Conservation (phyloP, 2,888 invertebrate genomes). For the Drosophila fungiperda region DNA sequence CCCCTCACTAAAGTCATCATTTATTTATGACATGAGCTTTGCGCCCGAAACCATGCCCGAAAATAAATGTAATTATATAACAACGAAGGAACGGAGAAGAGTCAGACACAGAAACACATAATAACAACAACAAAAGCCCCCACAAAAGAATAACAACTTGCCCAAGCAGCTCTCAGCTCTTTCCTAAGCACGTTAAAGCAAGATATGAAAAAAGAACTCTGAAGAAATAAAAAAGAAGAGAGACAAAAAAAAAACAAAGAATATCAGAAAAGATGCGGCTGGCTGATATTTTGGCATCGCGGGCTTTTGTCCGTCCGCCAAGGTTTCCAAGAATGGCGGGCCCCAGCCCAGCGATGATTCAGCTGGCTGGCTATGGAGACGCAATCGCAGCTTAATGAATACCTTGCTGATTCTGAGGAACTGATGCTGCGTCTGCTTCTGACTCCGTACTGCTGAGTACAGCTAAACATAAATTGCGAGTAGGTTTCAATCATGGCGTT, state of each 20-base stretch:
- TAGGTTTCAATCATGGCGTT: conserved; percentile 68
- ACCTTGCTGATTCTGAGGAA: conserved; percentile 76
- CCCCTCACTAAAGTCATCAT: conserved; percentile 68
- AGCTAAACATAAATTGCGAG: conserved; percentile 66
- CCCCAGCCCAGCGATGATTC: conserved; percentile 60
- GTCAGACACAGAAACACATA: conserved; percentile 34
- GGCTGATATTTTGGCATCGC: conserved; percentile 68
- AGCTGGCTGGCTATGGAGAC: conserved; percentile 42
- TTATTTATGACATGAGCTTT: conserved; percentile 79
- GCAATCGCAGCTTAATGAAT: conserved; percentile 73
- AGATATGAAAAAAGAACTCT: conserved; percentile 12
- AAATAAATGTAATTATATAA: conserved; percentile 77
- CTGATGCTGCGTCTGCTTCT: conserved; percentile 58
- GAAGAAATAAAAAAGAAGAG: conserved; percentile 33
- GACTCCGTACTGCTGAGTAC: conserved; percentile 20
- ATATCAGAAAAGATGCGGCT: conserved; percentile 72
- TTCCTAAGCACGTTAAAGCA: conserved; percentile 53
- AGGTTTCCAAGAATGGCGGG: conserved; percentile 65
- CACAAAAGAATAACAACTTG: conserved; percentile 56
- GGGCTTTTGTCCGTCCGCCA: conserved; percentile 44
- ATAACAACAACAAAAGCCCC: conserved; percentile 23
- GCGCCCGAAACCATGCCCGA: conserved; percentile 65
- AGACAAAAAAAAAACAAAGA: conserved; percentile 20
- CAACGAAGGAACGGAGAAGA: conserved; percentile 41
- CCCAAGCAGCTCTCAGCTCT: conserved; percentile 17